A percentile compares a stretch with the other conserved stretches of the same genome.
Conservation (phyloP, 2,113 vertebrate genomes). For the Raphicerus campestris region DNA sequence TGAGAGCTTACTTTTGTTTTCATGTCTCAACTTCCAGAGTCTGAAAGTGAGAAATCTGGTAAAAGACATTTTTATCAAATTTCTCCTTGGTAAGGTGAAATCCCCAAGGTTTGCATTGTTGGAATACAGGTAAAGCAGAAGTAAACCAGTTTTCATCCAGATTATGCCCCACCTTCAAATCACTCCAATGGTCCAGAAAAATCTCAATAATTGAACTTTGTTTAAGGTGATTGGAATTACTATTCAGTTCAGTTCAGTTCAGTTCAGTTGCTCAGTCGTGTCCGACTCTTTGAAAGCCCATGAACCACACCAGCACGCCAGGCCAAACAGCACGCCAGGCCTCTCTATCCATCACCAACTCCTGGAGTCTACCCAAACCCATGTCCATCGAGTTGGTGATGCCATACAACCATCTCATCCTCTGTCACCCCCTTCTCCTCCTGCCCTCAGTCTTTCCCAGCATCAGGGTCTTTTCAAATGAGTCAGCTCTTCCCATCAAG, state of each 20-base stretch:
- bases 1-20: neutral
- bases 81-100: neutral
- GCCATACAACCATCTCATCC: neutral
- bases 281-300: neutral
- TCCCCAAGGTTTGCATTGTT: neutral
- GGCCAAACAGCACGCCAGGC: neutral
- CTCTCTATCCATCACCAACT: neutral
- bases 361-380: neutral
- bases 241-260: neutral
- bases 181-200: neutral
- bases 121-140: neutral
- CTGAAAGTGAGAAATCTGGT: neutral
- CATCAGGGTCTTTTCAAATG: neutral
- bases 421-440: neutral
- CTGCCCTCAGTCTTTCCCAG: neutral
- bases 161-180: neutral
- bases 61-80: neutral
- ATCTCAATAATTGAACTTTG: neutral
- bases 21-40: neutral
- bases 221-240: neutral
- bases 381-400: neutral
- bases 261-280: neutral
- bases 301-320: accelerated
- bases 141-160: neutral
- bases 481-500: neutral